Evolutionary conservation across 2,797 vertebrate genomes (phyloP), one percentile per base, ranked within the genome.

Genomic region (Oreonectes daqikongensis): DNA sequence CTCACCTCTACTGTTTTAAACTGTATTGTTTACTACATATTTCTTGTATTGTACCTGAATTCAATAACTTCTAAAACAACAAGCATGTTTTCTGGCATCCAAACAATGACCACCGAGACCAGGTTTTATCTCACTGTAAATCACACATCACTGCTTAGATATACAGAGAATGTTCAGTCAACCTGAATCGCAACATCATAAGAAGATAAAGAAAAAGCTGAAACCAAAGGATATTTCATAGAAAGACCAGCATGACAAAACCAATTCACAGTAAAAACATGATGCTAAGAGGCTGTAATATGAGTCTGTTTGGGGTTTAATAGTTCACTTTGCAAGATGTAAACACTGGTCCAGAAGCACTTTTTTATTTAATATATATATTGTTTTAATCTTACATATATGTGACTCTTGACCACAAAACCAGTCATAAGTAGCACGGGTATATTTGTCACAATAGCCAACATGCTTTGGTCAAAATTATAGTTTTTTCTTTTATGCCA

Each of bases 71-170:
- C 44, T 61, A 72, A 63, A 18, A 14, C 44, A 48, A 14, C 57
- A 50, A 63, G 28, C 59, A 38, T 17, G 15, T 38, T 50, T 52
- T 52, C 46, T 48, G 30, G n/a, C 59, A n/a, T 40, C 71, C 59
- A 64, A 40, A 73, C 20, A 64, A 64, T 73, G 60, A 26, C 30
- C 59, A 40, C 20, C 26, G 60, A 64, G 72, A 74, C 48, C 5
- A 65, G 46, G 24, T 44, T 26, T 57, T 57, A 35, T 64, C 40
- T 57, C 26, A 50, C 53, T 70, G 44, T 35, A 35, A 32, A 55
- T 44, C 26, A 35, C 22, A 14, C 28, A 50, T 70, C 52, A 42
- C 48, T 72, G 50, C 40, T 8, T 35, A 35, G 6, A 35, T 35
- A 7, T 8, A 35, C 68, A 57, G 26, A 78, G n/a, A 15, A 55